Percentiles rank a stretch among this genome's conserved stretches.
phyloP scores from a whole-genome alignment of 2,113 vertebrate genomes.

The Nibea albiflora region DNA sequence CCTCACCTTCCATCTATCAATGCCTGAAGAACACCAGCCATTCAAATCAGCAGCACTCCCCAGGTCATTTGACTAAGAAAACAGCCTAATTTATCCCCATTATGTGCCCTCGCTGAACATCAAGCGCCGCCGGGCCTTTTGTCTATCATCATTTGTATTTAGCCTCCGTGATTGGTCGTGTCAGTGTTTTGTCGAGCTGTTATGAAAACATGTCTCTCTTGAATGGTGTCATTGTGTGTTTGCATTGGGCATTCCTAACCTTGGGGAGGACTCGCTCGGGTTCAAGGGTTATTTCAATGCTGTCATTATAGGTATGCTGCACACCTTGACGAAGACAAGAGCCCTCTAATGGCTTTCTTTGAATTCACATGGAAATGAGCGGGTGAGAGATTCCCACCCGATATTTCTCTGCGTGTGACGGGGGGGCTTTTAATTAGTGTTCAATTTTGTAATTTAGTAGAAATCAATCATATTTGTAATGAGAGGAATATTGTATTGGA shows the following conservation, averaged over 20 bases:
- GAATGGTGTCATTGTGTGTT: conserved; percentile 63
- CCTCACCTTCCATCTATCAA: conserved; percentile 75
- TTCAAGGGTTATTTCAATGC: conserved; percentile 59
- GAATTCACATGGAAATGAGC: conserved; percentile 26
- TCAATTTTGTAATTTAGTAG: conserved; percentile 12
- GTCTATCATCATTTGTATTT: conserved; percentile 61
- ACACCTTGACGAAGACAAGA: conserved; percentile 35
- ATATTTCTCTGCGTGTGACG: not conserved
- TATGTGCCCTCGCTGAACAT: conserved; percentile 57
- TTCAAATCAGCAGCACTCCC: conserved; percentile 59
- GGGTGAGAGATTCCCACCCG: conserved; percentile 24
- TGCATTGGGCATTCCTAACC: conserved; percentile 60
- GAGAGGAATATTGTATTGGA: conserved; percentile 7
- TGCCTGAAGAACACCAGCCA: conserved; percentile 58
- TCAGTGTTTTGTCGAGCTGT: conserved; percentile 54
- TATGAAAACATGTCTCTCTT: conserved; percentile 50
- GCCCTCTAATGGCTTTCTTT: conserved; percentile 25
- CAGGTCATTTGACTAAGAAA: conserved; percentile 72
- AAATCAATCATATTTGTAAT: conserved; percentile 43
- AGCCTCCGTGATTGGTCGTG: conserved; percentile 57
- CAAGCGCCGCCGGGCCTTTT: conserved; percentile 55
- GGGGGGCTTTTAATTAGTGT: conserved; percentile 24
- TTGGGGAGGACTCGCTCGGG: not conserved
- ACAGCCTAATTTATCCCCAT: conserved; percentile 75
- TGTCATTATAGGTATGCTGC: conserved; percentile 27